Percentiles rank a stretch among this genome's conserved stretches.
Evolutionary conservation across 2,113 vertebrate species (phyloP).

Genomic region (Octodon degus): DNA sequence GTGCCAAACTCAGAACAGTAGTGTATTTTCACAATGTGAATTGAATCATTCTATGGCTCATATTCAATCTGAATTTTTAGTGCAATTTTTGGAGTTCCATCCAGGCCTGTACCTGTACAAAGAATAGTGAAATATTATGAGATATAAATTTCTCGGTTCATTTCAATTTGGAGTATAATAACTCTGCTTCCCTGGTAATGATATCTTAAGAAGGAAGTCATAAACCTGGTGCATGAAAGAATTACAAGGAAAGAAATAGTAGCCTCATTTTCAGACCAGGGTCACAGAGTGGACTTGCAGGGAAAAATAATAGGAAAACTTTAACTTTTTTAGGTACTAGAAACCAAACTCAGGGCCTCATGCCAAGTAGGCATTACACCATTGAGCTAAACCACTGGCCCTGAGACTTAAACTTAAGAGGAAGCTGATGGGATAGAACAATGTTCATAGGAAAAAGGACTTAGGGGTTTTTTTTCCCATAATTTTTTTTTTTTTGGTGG

Average conservation of each 20-base stretch:
- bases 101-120: slow-evolving; percentile 48
- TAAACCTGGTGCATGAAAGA: slow-evolving; percentile 64
- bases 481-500: too few relatives aligned
- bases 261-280: slow-evolving; percentile 62
- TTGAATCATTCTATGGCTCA: slow-evolving; percentile 45
- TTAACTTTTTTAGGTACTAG: neutral
- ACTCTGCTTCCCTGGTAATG: slow-evolving; percentile 77
- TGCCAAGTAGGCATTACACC: too few relatives aligned
- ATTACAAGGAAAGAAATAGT: slow-evolving; percentile 63
- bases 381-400: too few relatives aligned
- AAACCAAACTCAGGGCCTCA: too few relatives aligned
- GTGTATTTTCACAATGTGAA: slow-evolving; percentile 51
- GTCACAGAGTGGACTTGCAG: slow-evolving; percentile 26
- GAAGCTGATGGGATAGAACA: neutral
- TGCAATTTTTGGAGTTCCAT: slow-evolving; percentile 59
- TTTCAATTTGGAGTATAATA: slow-evolving; percentile 77
- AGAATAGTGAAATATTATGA: slow-evolving; percentile 67
- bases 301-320: neutral
- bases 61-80: slow-evolving; percentile 65
- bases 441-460: neutral
- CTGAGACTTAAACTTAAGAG: neutral
- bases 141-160: slow-evolving; percentile 74
- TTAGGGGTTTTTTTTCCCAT: too few relatives aligned
- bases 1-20: neutral
- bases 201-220: slow-evolving; percentile 75